Evolutionary conservation across 2,888 invertebrate species (phyloP), one percentile per base, ranked within the genome.

Genomic region (Cenopis cana): DNA sequence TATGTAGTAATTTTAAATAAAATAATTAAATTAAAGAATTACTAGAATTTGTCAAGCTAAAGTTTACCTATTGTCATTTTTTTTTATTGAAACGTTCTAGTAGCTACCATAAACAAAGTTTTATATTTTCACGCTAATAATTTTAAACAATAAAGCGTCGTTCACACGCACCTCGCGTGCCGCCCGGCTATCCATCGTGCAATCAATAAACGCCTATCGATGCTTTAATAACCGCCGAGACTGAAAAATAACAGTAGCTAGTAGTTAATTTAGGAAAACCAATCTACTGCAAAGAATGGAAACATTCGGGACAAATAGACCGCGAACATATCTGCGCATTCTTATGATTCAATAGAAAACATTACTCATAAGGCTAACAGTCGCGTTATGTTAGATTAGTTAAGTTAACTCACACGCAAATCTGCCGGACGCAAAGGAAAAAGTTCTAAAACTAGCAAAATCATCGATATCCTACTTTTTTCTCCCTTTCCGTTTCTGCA

Each of bases 131-230:
- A 29, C 41, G 60, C 41, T 29, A 59, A 68, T 50, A 68, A 52
- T 68, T 60, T 68, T 62, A 55, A 68, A 72, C 68, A 74, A 74
- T 73, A 75, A 76, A 77, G 73, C 68, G 41, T 52, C 59, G 72
- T 74, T 73, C 71, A 75, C 74, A 73, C 74, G 73, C 75, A 66
- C 73, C 74, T 92, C 78, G 92, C 92, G 91, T 92, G 92, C 77
- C 74, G 20, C 68, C 74, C 74, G 50, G 83, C 84, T 83, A 92
- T 92, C 90, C 87, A 91, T 91, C 89, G 89, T 79, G 72, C 84
- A 90, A 92, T 92, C 92, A 91, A 93, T 92, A 90, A 83, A 87
- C 87, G 81, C 82, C 90, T 91, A 93, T 92, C 92, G 91, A 92
- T 91, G 91, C 85, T 82, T 83, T 86, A 84, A 88, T 86, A 88